Evolutionary conservation across 2,888 invertebrate species (phyloP), one percentile per base, ranked within the genome.

Genomic region (Clanis bilineata): DNA sequence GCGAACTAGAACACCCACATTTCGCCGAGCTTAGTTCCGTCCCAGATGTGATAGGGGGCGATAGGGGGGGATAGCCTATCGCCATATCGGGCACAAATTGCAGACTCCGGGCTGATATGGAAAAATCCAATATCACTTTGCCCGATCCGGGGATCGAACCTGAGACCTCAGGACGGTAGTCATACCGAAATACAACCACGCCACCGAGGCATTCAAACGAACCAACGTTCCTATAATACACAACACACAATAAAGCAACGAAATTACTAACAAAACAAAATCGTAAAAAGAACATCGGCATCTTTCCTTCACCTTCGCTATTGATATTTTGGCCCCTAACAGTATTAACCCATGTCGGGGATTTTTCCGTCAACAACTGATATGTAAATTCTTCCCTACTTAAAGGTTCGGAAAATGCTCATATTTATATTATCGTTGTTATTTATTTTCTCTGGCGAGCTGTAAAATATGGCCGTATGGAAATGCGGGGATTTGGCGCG

Each of bases 391-490:
- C 90, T 82, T 67, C 69, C 73, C 69, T 84, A 85, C 82, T 82
- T 84, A 81, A 78, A 85, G 85, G 83, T 85, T 86, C 75, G 79
- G 82, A 80, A 86, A 86, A 88, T 83, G 79, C 77, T 88, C 85
- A 85, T 86, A 87, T 88, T 86, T 85, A 88, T 89, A 87, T 83
- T 86, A 88, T 86, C 79, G 85, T 80, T 82, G 85, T 87, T 90
- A 90, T 90, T 91, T 91, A 91, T 90, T 90, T 91, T 88, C 86
- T 86, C 84, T 80, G 77, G 81, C 82, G 87, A 84, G 82, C 84
- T 85, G 83, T 88, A 86, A 90, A 90, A 88, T 90, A 88, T 89
- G 82, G 82, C 77, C 78, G 83, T 85, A 91, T 90, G 90, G 90
- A 88, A 90, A 91, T 90, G 74, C 71, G 79, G 82, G 90, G 90